Conservation (phyloP, 2,888 invertebrate genomes). For the Pristionchus exspectatus region DNA sequence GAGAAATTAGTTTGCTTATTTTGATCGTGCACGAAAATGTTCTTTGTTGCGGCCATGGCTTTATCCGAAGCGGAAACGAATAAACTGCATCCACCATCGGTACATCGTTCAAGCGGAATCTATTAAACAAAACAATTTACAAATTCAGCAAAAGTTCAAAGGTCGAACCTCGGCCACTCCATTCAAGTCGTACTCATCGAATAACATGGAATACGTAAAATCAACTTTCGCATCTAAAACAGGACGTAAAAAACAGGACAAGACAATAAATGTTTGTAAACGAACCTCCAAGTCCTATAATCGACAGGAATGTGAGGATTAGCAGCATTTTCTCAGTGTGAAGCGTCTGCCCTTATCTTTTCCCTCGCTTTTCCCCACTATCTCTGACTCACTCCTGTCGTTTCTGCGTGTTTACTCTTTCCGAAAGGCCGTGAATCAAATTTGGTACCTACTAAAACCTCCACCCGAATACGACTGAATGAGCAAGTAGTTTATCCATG, state of each 20-base stretch:
- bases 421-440: background rate
- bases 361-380: background rate
- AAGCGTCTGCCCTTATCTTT: background rate
- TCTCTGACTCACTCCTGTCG: background rate
- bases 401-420: background rate
- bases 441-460: background rate
- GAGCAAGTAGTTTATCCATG: background rate
- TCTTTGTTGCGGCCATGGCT: background rate
- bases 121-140: background rate
- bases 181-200: conserved; percentile 9
- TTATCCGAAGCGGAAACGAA: background rate
- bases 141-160: background rate
- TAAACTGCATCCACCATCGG: background rate
- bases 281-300: background rate
- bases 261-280: background rate
- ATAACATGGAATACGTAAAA: background rate
- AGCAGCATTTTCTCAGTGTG: background rate
- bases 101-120: background rate
- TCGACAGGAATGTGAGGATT: background rate
- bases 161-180: background rate
- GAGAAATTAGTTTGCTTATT: background rate
- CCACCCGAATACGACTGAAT: background rate
- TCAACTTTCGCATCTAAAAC: conserved; percentile 12
- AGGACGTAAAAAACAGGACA: background rate
- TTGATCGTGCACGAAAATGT: background rate